phyloP scores from a whole-genome alignment of 2,113 vertebrate species.

The Xiphophorus hellerii region DNA sequence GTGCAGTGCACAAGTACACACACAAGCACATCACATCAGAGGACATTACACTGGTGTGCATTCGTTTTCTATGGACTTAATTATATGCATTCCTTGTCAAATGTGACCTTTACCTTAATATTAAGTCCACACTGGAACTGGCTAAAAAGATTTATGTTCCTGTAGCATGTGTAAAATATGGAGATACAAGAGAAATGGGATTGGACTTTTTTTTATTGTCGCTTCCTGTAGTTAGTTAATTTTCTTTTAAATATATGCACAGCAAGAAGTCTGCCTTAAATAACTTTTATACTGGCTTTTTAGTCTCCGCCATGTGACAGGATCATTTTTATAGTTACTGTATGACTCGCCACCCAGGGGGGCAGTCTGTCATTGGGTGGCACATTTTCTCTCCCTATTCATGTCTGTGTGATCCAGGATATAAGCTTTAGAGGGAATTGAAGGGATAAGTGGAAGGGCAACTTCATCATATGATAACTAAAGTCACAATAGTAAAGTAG shows the following conservation, averaged over 20 bases:
- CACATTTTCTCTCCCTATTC: too few species aligned
- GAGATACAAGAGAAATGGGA: not conserved
- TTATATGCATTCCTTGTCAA: not conserved
- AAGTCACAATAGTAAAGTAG: too few species aligned
- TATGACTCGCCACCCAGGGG: not conserved
- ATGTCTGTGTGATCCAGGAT: too few species aligned
- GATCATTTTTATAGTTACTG: not conserved
- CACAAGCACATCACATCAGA: not conserved
- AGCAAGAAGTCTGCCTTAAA: not conserved
- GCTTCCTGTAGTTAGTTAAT: not conserved
- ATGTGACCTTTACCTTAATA: slow-evolving; percentile 2
- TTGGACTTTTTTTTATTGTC: not conserved
- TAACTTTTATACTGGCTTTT: not conserved
- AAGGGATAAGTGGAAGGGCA: too few species aligned
- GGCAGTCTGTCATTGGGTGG: not conserved
- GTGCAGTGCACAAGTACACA: not conserved
- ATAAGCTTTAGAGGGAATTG: too few species aligned
- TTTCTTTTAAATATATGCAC: not conserved
- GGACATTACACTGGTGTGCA: not conserved
- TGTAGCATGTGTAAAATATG: not conserved
- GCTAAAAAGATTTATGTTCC: not conserved
- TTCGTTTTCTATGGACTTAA: not conserved
- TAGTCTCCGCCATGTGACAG: not conserved
- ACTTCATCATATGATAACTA: not conserved
- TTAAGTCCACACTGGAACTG: not conserved